Base-by-base conservation (phyloP, 2,888 invertebrate genomes). In the Seira ritae region DNA sequence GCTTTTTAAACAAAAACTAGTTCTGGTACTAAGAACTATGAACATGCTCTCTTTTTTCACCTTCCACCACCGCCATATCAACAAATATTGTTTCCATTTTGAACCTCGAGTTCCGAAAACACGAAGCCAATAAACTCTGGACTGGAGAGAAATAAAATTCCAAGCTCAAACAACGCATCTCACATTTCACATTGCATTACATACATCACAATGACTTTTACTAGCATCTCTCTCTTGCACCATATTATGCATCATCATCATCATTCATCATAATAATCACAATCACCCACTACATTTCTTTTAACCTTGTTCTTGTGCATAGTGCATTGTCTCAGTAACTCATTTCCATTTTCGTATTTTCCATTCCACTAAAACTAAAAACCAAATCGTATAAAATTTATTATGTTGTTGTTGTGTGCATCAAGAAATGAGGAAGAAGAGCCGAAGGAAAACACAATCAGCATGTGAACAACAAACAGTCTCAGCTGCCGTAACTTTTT, bases 81-180 rank as follows among this genome's bases (percentile, higher is more conserved):
- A 55, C 3, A 55, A 55, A 55, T 55, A 55, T 31, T n/a, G 8
- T 55, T 55, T 55, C 55, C 55, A n/a, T 55, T 55, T 55, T 55
- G 15, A 55, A 15, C 17, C 15, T 17, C 55, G 12, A 3, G 12
- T 1, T 31, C 55, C 17, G 12, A 55, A 31, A 31, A 31, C 3
- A 55, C 55, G 17, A 55, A 55, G 55, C 55, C 55, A 55, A 55
- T 55, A 55, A 55, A 55, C 55, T 55, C 55, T 12, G 12, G 12
- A 42, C 42, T 8, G 12, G 12, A 31, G 8, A 31, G 31, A 31
- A 31, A 31, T 4, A 31, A 55, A 55, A 55, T 17, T 31, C 31
- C 31, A 31, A 55, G 12, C 55, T 8, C 31, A 31, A 55, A 55
- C 55, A 55, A n/a, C 6, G 55, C 55, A 55, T 55, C 55, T 55